A percentile compares a stretch with the other conserved stretches of the same genome.
Evolutionary conservation across 1,140 invertebrate species (phyloP).

Genomic region (Calycopis cecrops): DNA sequence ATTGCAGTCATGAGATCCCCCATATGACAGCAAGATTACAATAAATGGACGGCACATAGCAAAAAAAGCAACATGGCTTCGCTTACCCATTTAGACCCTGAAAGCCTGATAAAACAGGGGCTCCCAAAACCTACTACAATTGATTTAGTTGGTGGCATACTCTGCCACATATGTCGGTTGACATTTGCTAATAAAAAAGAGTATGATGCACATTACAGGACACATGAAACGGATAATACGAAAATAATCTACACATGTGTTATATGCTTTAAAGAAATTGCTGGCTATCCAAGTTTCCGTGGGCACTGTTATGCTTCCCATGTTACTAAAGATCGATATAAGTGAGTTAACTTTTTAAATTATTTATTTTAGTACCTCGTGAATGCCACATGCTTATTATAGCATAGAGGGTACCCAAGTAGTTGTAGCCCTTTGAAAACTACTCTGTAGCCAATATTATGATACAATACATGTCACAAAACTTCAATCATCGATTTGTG

Average conservation of each 20-base stretch:
- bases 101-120: conserved; percentile 20
- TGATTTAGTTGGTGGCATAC: conserved; percentile 59
- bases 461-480: too few relatives aligned
- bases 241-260: conserved; percentile 58
- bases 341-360: conserved; percentile 37
- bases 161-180: conserved; percentile 49
- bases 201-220: conserved; percentile 51
- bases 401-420: too few relatives aligned
- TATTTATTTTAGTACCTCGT: not conserved
- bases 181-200: conserved; percentile 55
- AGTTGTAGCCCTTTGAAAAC: too few relatives aligned
- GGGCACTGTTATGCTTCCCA: conserved; percentile 60
- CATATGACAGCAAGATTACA: conserved; percentile 48
- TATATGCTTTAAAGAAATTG: conserved; percentile 48
- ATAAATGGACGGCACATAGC: conserved; percentile 62
- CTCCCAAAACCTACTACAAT: conserved; percentile 52
- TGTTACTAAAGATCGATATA: conserved; percentile 55
- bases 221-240: conserved; percentile 35
- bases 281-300: conserved; percentile 55
- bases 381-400: too few relatives aligned
- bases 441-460: too few relatives aligned
- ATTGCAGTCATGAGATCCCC: conserved; percentile 38
- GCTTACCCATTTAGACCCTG: conserved; percentile 26
- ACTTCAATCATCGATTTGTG: too few relatives aligned
- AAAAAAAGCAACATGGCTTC: conserved; percentile 44